A percentile compares a stretch with the other conserved stretches of the same genome.
These are phyloP conservation scores for Paradoxurus hermaphroditus DNA, from an alignment of 2,113 vertebrate species.

Conservation along the genomic window DNA sequence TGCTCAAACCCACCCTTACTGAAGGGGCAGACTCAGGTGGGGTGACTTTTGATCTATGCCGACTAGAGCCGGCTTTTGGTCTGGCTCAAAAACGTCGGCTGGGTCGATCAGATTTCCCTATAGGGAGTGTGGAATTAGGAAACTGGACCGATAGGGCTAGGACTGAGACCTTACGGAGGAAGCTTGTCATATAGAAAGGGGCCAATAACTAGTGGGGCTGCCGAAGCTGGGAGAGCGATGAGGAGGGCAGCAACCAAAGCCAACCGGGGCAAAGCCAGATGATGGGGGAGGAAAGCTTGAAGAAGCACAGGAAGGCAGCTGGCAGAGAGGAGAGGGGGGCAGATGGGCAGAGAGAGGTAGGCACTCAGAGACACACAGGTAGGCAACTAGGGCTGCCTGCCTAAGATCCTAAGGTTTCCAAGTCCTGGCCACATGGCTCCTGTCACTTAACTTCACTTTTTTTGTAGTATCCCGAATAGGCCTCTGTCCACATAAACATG, in stretches of 20 bases:
- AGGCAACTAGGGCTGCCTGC: not conserved
- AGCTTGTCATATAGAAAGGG: not conserved
- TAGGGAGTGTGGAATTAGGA: not conserved
- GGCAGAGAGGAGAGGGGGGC: not conserved
- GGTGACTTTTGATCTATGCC: not conserved
- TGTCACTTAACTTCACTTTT: not conserved
- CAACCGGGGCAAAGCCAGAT: not conserved
- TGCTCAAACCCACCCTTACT: not conserved
- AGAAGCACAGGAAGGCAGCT: not conserved
- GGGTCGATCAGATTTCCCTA: not conserved
- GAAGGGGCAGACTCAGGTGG: not conserved
- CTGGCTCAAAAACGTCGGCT: conserved; percentile 2
- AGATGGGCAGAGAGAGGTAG: not conserved
- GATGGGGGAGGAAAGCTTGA: not conserved
- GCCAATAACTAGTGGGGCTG: not conserved
- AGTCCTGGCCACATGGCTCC: not conserved
- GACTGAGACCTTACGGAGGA: not conserved
- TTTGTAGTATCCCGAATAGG: not conserved
- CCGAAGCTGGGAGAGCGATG: not conserved
- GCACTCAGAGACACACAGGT: not conserved
- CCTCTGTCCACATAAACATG: not conserved
- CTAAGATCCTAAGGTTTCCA: conserved; percentile 3
- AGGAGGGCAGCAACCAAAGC: not conserved
- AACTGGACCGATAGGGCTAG: not conserved
- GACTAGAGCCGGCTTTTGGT: not conserved